These are phyloP conservation scores for Rhizomys pruinosus DNA, from an alignment of 2,113 vertebrate genomes.

Conservation along the genomic window DNA sequence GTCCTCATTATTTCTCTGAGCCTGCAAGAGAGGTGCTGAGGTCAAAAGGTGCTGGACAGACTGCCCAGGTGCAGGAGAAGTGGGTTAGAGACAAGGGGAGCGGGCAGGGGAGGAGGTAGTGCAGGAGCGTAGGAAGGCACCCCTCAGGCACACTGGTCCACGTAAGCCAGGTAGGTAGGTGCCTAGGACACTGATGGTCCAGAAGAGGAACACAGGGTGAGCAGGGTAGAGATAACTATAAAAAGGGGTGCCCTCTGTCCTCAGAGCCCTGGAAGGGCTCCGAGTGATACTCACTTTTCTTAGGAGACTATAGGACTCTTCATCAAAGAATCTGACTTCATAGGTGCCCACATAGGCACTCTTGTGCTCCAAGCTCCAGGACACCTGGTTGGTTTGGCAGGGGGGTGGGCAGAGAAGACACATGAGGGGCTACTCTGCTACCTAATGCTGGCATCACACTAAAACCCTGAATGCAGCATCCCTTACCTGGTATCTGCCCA, in stretches of 20 bases:
- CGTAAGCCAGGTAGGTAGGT: not conserved
- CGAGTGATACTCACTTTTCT: conserved; percentile 86
- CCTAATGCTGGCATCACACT: not conserved
- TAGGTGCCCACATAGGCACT: conserved; percentile 92
- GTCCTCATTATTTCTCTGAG: conserved; percentile 95
- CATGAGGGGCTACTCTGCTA: not conserved
- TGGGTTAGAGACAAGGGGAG: not conserved
- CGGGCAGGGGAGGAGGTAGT: not conserved
- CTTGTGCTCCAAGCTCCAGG: conserved; percentile 95
- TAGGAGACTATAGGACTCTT: conserved; percentile 93
- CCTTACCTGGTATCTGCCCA: conserved; percentile 94
- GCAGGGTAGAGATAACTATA: not conserved
- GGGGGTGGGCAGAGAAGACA: not conserved
- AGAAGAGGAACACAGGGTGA: not conserved
- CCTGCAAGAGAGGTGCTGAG: conserved; percentile 81
- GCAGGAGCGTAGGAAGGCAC: not conserved
- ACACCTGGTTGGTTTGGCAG: conserved; percentile 87
- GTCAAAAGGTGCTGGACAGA: not conserved
- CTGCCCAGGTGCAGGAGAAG: not conserved
- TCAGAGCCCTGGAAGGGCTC: not conserved
- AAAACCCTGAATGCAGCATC: too few species aligned
- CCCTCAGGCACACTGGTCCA: not conserved
- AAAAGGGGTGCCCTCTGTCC: not conserved
- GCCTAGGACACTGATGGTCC: not conserved
- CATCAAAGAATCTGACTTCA: conserved; percentile 95